Evolutionary conservation across 2,113 vertebrate genomes (phyloP).

Genomic region (Corynorhinus townsendii): DNA sequence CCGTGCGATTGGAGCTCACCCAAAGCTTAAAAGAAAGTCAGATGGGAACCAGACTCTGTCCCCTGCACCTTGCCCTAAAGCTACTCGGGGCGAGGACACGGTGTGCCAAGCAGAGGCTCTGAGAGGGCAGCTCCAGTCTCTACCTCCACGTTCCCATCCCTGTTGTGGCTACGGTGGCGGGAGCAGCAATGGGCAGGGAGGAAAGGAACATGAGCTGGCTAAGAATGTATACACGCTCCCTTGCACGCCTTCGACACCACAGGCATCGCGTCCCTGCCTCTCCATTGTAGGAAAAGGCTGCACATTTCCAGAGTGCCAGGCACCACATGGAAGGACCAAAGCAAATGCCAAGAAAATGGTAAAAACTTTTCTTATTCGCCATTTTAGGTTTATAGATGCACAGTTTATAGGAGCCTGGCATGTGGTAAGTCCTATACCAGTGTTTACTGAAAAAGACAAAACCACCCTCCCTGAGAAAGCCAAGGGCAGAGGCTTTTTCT

Average conservation of each 20-base stretch:
- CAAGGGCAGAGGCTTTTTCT: not conserved
- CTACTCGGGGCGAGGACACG: not conserved
- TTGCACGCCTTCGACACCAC: rapidly evolving
- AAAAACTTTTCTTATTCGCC: not conserved
- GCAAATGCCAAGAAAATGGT: not conserved
- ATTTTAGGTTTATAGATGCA: not conserved
- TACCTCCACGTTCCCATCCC: not conserved
- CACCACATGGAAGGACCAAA: not conserved
- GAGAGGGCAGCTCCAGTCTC: not conserved
- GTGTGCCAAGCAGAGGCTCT: not conserved
- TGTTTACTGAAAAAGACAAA: not conserved
- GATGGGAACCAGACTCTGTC: not conserved
- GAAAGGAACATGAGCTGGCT: not conserved
- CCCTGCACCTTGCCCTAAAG: not conserved
- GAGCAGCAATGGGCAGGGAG: not conserved
- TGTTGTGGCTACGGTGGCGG: too few relatives aligned
- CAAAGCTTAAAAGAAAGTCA: not conserved
- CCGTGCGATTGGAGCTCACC: not conserved
- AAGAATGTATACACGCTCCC: not conserved
- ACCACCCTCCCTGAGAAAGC: not conserved
- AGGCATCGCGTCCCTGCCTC: not conserved
- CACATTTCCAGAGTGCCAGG: not conserved
- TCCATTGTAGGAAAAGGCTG: not conserved
- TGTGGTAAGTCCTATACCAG: too few relatives aligned
- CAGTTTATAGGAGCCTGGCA: not conserved